Evolutionary conservation across 2,113 vertebrate species (phyloP).

Genomic region (Myodes glareolus): DNA sequence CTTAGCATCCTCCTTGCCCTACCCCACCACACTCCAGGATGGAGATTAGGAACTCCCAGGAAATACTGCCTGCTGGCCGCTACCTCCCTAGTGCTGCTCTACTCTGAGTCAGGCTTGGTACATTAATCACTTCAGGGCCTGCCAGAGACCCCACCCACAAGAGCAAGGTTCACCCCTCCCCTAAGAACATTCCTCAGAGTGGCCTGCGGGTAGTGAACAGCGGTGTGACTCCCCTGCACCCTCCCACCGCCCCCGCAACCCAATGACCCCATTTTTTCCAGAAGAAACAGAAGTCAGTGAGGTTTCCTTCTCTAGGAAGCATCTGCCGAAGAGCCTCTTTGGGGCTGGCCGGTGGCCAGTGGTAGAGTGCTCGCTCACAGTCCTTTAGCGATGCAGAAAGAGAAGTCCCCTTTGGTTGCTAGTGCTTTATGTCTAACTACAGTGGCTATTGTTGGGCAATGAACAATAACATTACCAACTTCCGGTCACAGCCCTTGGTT

Average conservation of each 20-base stretch:
- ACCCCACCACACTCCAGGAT: neutral
- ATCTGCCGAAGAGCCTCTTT: neutral
- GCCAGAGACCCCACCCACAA: neutral
- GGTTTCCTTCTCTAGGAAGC: neutral
- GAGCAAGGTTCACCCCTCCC: neutral
- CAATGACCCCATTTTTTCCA: neutral
- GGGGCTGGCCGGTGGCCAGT: neutral
- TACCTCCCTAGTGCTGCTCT: neutral
- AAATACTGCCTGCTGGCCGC: neutral
- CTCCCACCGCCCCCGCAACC: neutral
- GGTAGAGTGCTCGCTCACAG: neutral
- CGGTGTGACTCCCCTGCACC: too few relatives aligned
- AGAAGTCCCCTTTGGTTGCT: neutral
- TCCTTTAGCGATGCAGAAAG: neutral
- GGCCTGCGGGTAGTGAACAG: rapidly evolving
- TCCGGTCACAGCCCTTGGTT: neutral
- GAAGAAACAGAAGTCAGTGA: neutral
- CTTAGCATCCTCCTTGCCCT: neutral
- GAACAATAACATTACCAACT: neutral
- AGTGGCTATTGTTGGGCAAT: neutral
- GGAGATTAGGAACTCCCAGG: too few relatives aligned
- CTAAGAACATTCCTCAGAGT: neutral
- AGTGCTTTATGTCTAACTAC: neutral
- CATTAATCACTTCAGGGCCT: neutral
- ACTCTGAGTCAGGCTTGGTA: neutral